Evolutionary conservation across 2,797 vertebrate species (phyloP), one percentile per base, ranked within the genome.

Genomic region (Aphelocoma californica): DNA sequence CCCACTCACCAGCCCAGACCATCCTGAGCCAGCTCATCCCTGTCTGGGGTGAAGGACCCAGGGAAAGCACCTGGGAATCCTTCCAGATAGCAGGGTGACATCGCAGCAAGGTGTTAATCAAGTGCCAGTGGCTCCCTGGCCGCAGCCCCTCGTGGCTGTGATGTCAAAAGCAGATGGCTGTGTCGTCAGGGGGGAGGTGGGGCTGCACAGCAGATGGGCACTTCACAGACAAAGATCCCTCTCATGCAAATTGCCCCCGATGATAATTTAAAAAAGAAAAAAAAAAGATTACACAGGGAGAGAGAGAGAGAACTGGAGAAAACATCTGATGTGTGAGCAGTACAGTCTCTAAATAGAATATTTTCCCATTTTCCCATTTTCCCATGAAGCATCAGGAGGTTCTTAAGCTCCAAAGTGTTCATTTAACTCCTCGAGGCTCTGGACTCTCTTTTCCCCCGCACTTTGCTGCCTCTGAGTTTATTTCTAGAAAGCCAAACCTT

Each of bases 321-420:
- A 97, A 93, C 95, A 96, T 95, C 94, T 97, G 94, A 97, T 95
- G 93, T 96, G 93, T 82, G 95, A 97, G 96, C 77, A 92, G 70
- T 62, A 34, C 4, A 2, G 29, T 65, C 95, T 80, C 92, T 81
- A 96, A 97, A 95, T 93, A 95, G 96, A 95, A 86, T 92, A 90
- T 92, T 95, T 90, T 56, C 82, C 81, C 29, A 0, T 93, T 93
- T 80, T 94, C 83, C 86, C 78, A 32, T 93, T 93, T 80, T 94
- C 83, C 86, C 78, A 32, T 58, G 66, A 92, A 95, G 90, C 94
- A 60, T 90, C 77, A 82, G 92, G 81, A 95, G 90, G 66, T 88
- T 95, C 66, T 94, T 62, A 84, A 93, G 66, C 65, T 81, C 83
- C 47, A 12, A 60, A 94, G 32, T 72, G 38, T 53, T 90, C 77